phyloP scores from a whole-genome alignment of 2,797 vertebrate species.

The Anniella stebbinsi region DNA sequence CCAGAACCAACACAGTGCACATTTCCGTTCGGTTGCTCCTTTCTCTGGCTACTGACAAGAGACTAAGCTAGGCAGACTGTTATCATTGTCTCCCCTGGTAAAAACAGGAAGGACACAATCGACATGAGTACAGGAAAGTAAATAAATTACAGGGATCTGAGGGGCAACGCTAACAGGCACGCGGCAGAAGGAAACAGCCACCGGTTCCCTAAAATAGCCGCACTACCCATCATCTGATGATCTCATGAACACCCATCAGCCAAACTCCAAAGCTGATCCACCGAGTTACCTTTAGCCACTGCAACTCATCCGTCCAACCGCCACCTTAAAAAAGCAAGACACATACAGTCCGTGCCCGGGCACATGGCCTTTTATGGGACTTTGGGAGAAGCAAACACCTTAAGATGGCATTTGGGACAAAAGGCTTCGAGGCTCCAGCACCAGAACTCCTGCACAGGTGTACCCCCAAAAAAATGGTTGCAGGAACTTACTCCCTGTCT shows the following conservation, averaged over 20 bases:
- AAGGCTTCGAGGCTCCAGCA: not conserved
- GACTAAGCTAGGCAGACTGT: conserved; percentile 48
- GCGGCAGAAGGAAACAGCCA: conserved; percentile 11
- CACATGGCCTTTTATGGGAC: not conserved
- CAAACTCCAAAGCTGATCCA: not conserved
- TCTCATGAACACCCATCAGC: not conserved
- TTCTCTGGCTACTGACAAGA: conserved; percentile 61
- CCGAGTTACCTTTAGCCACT: not conserved
- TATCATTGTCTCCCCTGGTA: conserved; percentile 46
- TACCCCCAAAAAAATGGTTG: not conserved
- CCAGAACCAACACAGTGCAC: conserved; percentile 66
- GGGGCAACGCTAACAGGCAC: not conserved
- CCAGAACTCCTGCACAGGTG: not conserved
- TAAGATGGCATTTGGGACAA: not conserved
- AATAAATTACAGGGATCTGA: conserved; percentile 10
- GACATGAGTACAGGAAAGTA: conserved; percentile 45
- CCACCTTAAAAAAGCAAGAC: not conserved
- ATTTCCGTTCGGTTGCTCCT: conserved; percentile 49
- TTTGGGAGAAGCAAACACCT: not conserved
- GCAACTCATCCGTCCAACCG: too few species aligned
- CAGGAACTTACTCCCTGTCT: not conserved
- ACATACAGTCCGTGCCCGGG: not conserved
- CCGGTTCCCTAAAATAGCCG: not conserved
- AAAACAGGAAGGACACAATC: conserved; percentile 61
- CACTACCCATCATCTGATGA: not conserved